A percentile compares a stretch with the other conserved stretches of the same genome.
Conservation (phyloP, 2,797 vertebrate genomes). For the Tangara arthus region DNA sequence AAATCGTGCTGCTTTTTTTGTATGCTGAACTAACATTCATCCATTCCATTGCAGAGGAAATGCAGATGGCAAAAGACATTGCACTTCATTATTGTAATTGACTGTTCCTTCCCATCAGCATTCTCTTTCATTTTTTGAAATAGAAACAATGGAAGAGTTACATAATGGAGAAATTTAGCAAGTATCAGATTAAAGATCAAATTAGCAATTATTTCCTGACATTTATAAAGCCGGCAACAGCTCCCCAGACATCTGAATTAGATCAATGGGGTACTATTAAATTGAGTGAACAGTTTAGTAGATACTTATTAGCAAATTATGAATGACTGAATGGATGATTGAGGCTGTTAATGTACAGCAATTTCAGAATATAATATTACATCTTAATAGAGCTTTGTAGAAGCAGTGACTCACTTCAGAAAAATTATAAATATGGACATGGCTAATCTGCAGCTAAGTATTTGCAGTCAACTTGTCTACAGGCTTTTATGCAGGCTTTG, state of each 20-base stretch:
- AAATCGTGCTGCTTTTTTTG: not conserved
- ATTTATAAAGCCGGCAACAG: not conserved
- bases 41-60: not conserved
- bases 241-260: not conserved
- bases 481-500: not conserved
- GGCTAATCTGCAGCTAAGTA: not conserved
- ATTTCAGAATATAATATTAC: not conserved
- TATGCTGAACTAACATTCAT: not conserved
- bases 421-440: not conserved
- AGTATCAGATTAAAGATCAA: not conserved
- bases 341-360: not conserved
- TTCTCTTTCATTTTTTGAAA: not conserved
- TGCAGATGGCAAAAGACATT: not conserved
- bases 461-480: not conserved
- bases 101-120: not conserved
- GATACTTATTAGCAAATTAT: not conserved
- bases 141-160: not conserved
- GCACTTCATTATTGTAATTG: not conserved
- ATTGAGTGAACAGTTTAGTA: not conserved
- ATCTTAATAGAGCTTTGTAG: not conserved
- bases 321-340: not conserved
- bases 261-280: not conserved
- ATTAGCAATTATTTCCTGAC: constrained; percentile 6
- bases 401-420: not conserved
- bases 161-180: not conserved